Evolutionary conservation across 2,888 invertebrate species (phyloP), one percentile per base, ranked within the genome.

Genomic region (Gymnoscelis rufifasciata): DNA sequence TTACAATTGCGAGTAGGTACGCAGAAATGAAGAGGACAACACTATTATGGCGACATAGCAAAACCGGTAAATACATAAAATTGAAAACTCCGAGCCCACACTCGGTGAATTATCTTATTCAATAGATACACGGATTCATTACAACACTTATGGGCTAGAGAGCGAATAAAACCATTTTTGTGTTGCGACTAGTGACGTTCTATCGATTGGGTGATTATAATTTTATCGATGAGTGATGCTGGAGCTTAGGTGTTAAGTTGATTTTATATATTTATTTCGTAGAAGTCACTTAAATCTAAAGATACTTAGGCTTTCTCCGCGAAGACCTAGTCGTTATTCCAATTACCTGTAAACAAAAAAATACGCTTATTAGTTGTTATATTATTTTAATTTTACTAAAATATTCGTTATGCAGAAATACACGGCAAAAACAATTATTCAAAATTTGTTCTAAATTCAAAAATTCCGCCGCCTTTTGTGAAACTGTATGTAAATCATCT

Each of bases 41-140:
- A 46, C 52, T 63, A 62, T 53, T 74, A 71, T 74, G 77, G 81
- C 73, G 83, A 83, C 82, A 73, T 58, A 61, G 64, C 57, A 31
- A 63, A 83, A 86, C 86, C 86, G 82, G 86, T 81, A 82, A 33
- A 71, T 62, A 67, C 69, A 79, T 78, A 72, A 78, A 79, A 77
- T 75, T 58, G 58, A 63, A 72, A 76, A 79, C 71, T 68, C 75
- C 77, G 67, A 71, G 78, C 83, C 83, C 83, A 82, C 83, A 77
- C 80, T 77, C 67, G 62, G 65, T 68, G 74, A 77, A 81, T 80
- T 83, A 84, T 82, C 76, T 78, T 71, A 73, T 73, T 74, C 71
- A 72, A 71, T 74, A 65, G 71, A 80, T 83, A 87, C 82, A 78
- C 75, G 76, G 80, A 84, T 83, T 86, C 86, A 87, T 88, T 87